Evolutionary conservation across 1,140 invertebrate species (phyloP).

Genomic region (Papilio dardanus): DNA sequence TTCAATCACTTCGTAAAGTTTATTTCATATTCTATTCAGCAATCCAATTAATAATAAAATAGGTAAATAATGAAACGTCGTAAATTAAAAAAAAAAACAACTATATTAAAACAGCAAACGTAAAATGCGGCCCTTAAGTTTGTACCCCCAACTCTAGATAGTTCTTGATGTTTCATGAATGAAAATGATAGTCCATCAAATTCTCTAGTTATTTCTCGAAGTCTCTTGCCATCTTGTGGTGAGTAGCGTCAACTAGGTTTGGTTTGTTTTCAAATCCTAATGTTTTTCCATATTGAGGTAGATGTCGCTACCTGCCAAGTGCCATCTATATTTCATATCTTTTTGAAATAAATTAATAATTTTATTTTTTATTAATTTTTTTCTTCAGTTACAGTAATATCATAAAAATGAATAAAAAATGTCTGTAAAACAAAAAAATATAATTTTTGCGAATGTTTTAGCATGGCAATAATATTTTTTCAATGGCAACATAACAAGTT

Average conservation of each 20-base stretch:
- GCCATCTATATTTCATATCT: conserved; percentile 33
- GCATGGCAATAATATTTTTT: background rate
- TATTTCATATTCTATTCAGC: too few relatives aligned
- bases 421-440: too few relatives aligned
- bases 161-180: background rate
- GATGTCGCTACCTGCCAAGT: conserved; percentile 27
- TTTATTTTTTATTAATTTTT: background rate
- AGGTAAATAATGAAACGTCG: too few relatives aligned
- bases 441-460: conserved; percentile 12
- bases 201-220: conserved; percentile 39
- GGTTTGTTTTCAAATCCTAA: background rate
- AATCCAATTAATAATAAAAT: too few relatives aligned
- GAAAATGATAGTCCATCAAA: background rate
- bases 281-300: background rate
- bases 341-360: too few relatives aligned
- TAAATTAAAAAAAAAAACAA: too few relatives aligned
- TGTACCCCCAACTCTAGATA: background rate
- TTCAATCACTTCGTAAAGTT: too few relatives aligned
- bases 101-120: background rate
- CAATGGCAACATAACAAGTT: conserved; percentile 12
- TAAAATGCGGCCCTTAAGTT: background rate
- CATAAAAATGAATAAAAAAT: too few relatives aligned
- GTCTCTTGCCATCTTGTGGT: conserved; percentile 49
- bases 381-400: too few relatives aligned
- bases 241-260: conserved; percentile 46